These are phyloP conservation scores for Encarsia formosa DNA, from an alignment of 2,888 invertebrate genomes.

Conservation along the genomic window DNA sequence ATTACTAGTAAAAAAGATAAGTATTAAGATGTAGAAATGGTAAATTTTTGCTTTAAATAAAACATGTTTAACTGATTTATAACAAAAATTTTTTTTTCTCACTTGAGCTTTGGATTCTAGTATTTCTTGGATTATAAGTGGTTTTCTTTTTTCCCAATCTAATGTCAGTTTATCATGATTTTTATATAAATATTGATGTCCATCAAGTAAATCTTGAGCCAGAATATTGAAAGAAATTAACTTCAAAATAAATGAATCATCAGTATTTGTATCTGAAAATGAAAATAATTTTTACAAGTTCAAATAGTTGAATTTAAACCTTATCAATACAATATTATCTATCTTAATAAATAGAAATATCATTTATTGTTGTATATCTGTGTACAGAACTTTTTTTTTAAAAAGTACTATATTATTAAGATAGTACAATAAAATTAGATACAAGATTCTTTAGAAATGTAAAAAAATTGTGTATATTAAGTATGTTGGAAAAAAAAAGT, in stretches of 20 bases:
- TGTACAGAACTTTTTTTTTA: too few relatives aligned
- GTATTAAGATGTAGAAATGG: too few relatives aligned
- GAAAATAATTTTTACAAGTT: constrained; percentile 3
- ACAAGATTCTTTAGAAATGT: too few relatives aligned
- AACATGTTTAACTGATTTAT: background rate
- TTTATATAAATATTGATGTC: constrained; percentile 70
- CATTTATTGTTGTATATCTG: too few relatives aligned
- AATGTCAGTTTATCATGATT: constrained; percentile 59
- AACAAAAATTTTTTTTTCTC: constrained; percentile 24
- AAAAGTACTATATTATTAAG: too few relatives aligned
- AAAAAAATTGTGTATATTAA: too few relatives aligned
- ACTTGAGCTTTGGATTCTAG: constrained; percentile 59
- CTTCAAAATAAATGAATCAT: constrained; percentile 57
- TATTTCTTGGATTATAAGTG: constrained; percentile 59
- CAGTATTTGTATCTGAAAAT: constrained; percentile 41
- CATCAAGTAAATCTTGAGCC: constrained; percentile 74
- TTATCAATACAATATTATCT: too few relatives aligned
- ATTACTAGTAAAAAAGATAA: too few relatives aligned
- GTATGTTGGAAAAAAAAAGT: too few relatives aligned
- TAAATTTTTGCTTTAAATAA: too few relatives aligned
- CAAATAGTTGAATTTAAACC: constrained; percentile 1
- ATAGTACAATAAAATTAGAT: too few relatives aligned
- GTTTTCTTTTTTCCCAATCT: constrained; percentile 67
- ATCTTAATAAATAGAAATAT: too few relatives aligned
- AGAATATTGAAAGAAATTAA: constrained; percentile 85